Evolutionary conservation across 2,888 invertebrate species (phyloP), one percentile per base, ranked within the genome.

Genomic region (Cenopis cana): DNA sequence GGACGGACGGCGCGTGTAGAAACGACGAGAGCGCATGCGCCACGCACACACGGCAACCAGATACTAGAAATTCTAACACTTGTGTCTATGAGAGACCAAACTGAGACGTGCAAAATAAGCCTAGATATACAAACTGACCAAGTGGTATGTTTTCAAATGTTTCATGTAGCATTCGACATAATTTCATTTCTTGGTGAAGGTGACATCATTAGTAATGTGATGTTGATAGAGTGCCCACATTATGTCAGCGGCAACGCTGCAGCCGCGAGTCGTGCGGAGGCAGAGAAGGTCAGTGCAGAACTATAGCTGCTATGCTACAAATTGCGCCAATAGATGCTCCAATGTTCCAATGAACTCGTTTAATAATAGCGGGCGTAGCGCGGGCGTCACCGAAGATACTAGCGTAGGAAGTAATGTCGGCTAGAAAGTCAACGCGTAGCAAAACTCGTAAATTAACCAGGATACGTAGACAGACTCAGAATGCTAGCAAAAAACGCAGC

Each of bases 291-390:
- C 90, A 88, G 87, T 87, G 83, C 85, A 88, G 90, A 89, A 86
- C 84, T 87, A 85, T 86, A 85, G 88, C 85, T 83, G 87, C 85
- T 87, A 88, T 88, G 88, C 84, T 90, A 88, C 87, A 87, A 90
- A 93, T 93, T 92, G 91, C 93, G 90, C 90, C 91, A 93, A 93
- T 92, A 92, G 93, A 93, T 90, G 91, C 91, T 93, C 93, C 91
- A 93, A 91, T 93, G 93, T 92, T 93, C 93, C 93, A 93, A 91
- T 93, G 93, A 93, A 93, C 92, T 93, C 91, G 88, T 91, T 91
- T 91, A 93, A 90, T 91, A 91, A 91, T 92, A 93, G 92, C 89
- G 78, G 86, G 87, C 89, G 89, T 90, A 89, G 90, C 85, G 91
- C 88, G 85, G 90, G 89, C 89, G 89, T 88, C 87, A 85, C 85